phyloP scores from a whole-genome alignment of 2,888 invertebrate genomes.

The Drosophila subsilvestris region DNA sequence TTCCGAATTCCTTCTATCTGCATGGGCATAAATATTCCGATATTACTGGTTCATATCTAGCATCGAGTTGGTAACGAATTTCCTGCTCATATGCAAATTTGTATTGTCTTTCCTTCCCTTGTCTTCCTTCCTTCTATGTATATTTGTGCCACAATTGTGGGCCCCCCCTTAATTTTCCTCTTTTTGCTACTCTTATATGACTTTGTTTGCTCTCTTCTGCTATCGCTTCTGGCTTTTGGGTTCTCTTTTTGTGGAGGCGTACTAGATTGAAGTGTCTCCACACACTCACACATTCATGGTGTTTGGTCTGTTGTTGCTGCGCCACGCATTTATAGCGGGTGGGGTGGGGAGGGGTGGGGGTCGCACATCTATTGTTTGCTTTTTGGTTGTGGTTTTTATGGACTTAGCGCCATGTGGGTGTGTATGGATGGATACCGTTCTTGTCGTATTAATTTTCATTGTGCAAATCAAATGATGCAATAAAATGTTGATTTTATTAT shows the following conservation, averaged over 20 bases:
- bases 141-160: slow-evolving; percentile 22
- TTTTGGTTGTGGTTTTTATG: slow-evolving; percentile 25
- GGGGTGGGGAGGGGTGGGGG: not conserved
- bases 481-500: slow-evolving; percentile 33
- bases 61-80: slow-evolving; percentile 44
- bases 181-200: slow-evolving; percentile 33
- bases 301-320: not conserved
- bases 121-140: slow-evolving; percentile 4
- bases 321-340: not conserved
- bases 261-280: slow-evolving; percentile 37
- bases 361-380: slow-evolving; percentile 28
- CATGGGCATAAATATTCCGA: slow-evolving; percentile 21
- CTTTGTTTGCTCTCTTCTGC: slow-evolving; percentile 51
- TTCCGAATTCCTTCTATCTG: slow-evolving; percentile 16
- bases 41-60: slow-evolving; percentile 35
- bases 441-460: slow-evolving; percentile 61
- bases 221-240: slow-evolving; percentile 27
- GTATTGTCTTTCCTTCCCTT: slow-evolving; percentile 27
- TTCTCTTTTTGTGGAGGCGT: slow-evolving; percentile 18
- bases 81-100: slow-evolving; percentile 64
- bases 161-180: slow-evolving; percentile 16
- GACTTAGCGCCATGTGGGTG: slow-evolving; percentile 45
- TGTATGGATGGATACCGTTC: not conserved
- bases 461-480: slow-evolving; percentile 44
- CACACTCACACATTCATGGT: slow-evolving; percentile 12